Percentiles rank a stretch among this genome's conserved stretches.
Conservation (phyloP, 2,797 vertebrate species). For the Enteromius trimaculatus region DNA sequence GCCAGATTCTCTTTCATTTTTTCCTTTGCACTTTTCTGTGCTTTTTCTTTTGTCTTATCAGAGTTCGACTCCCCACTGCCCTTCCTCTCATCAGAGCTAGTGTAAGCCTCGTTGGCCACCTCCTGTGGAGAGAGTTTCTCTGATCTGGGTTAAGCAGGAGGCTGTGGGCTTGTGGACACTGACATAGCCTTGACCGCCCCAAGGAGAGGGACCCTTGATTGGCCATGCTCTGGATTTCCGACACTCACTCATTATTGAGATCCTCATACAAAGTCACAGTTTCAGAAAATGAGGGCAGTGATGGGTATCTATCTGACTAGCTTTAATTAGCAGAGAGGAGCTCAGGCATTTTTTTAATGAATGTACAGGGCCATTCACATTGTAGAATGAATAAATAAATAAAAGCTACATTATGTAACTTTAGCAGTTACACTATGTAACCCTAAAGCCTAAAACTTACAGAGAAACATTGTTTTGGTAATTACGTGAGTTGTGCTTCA, state of each 20-base stretch:
- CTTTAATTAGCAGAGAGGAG: constrained; percentile 25
- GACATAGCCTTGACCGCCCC: constrained; percentile 36
- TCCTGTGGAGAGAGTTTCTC: constrained; percentile 43
- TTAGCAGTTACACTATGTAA: neutral
- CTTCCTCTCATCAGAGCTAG: constrained; percentile 44
- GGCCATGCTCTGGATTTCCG: constrained; percentile 6
- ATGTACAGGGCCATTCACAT: neutral
- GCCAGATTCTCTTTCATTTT: constrained; percentile 21
- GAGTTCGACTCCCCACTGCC: constrained; percentile 36
- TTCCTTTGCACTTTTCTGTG: constrained; percentile 24
- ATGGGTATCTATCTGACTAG: neutral
- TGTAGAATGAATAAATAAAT: neutral
- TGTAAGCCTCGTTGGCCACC: constrained; percentile 1
- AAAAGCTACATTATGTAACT: neutral
- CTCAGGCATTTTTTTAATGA: neutral
- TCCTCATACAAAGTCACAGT: constrained; percentile 9
- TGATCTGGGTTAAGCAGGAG: constrained; percentile 44
- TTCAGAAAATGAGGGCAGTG: constrained; percentile 23
- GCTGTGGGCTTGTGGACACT: constrained; percentile 40
- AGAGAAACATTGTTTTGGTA: neutral
- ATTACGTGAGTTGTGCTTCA: neutral
- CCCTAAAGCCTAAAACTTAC: neutral
- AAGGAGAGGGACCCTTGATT: constrained; percentile 24
- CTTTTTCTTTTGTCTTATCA: constrained; percentile 43
- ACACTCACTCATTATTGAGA: constrained; percentile 33